Conservation (phyloP, 2,113 vertebrate species). For the Toxotes jaculatrix region DNA sequence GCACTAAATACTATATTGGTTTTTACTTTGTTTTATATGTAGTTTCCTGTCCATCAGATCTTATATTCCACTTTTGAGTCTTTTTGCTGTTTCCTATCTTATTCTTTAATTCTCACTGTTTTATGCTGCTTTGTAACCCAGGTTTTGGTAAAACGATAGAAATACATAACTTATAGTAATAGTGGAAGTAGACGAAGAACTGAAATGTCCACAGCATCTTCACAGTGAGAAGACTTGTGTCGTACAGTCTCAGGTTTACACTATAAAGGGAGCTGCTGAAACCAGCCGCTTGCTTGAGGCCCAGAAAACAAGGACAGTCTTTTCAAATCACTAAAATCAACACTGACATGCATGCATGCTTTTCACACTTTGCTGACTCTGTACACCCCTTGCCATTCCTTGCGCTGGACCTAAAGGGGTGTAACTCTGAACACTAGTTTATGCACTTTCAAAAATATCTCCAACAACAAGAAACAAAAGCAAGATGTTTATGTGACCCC, state of each 20-base stretch:
- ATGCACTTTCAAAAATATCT: slow-evolving; percentile 16
- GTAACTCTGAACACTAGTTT: slow-evolving; percentile 18
- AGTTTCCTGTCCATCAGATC: too few species aligned
- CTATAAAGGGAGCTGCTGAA: slow-evolving; percentile 25
- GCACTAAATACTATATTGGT: too few species aligned
- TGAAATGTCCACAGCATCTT: background rate
- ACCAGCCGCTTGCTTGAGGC: slow-evolving; percentile 32
- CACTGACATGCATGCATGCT: slow-evolving; percentile 19
- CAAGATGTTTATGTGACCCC: slow-evolving; percentile 11
- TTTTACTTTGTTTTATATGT: too few species aligned
- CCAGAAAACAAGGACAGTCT: slow-evolving; percentile 22
- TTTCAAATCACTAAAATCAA: slow-evolving; percentile 32
- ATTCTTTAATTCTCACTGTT: too few species aligned
- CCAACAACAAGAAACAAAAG: slow-evolving; percentile 25
- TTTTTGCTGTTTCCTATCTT: too few species aligned
- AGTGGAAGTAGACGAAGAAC: background rate
- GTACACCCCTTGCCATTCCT: background rate
- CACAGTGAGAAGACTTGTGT: slow-evolving; percentile 9
- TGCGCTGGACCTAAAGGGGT: background rate
- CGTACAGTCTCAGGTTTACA: background rate
- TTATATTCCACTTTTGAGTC: too few species aligned
- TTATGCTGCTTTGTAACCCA: background rate
- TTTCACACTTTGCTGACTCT: slow-evolving; percentile 42
- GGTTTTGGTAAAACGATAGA: background rate
- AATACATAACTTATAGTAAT: slow-evolving; percentile 1